These are phyloP conservation scores for Rhynchotus rufescens DNA, from an alignment of 2,797 vertebrate genomes.

Conservation along the genomic window DNA sequence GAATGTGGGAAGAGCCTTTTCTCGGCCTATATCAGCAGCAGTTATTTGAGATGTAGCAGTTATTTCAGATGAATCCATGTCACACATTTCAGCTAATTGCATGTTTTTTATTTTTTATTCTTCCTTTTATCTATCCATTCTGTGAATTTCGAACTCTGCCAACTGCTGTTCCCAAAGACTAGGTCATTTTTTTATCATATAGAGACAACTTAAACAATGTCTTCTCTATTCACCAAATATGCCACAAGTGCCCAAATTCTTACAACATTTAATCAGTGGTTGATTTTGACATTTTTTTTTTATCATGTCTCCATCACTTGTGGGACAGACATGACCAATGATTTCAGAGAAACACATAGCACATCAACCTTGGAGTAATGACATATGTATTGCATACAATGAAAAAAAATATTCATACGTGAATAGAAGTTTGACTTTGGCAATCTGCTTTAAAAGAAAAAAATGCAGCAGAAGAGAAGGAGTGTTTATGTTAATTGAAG, in stretches of 20 bases:
- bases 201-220: not conserved
- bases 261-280: not conserved
- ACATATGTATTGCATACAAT: accelerated
- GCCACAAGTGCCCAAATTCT: not conserved
- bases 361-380: not conserved
- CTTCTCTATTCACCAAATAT: not conserved
- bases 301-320: not conserved
- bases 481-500: not conserved
- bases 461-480: not conserved
- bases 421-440: not conserved
- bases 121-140: not conserved
- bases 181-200: not conserved
- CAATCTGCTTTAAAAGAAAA: not conserved
- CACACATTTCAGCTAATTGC: not conserved
- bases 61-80: conserved; percentile 25
- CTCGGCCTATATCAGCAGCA: not conserved
- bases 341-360: not conserved
- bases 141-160: not conserved
- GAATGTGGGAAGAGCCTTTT: not conserved
- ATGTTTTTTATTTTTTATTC: not conserved
- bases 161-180: not conserved
- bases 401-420: not conserved
- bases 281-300: not conserved
- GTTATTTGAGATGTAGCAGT: not conserved
- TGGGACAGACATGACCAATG: not conserved